Evolutionary conservation across 2,113 vertebrate species (phyloP).

Genomic region (Thamnaconus septentrionalis): DNA sequence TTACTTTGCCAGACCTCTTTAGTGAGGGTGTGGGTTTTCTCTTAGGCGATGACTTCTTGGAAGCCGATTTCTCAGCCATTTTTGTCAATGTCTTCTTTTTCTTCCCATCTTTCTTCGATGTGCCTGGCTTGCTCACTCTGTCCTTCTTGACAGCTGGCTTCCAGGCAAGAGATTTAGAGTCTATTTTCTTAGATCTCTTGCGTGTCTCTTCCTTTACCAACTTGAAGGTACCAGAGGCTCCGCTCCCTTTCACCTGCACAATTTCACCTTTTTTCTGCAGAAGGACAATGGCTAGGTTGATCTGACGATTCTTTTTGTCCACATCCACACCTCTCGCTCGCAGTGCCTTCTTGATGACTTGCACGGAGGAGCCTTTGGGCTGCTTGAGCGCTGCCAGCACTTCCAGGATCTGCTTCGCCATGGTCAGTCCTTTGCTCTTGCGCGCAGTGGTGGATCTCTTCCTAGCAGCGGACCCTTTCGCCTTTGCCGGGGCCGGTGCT

Average conservation of each 20-base stretch:
- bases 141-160: conserved; percentile 9
- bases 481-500: conserved; percentile 23
- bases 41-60: not conserved
- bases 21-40: not conserved
- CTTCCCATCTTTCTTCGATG: no score
- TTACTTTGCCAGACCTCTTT: not conserved
- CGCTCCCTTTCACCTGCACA: conserved; percentile 29
- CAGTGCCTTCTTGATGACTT: conserved; percentile 28
- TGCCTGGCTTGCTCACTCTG: no score
- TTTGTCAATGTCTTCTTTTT: not conserved
- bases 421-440: not conserved
- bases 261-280: not conserved
- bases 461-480: not conserved
- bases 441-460: conserved; percentile 12
- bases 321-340: conserved; percentile 11
- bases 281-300: conserved; percentile 25
- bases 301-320: conserved; percentile 19
- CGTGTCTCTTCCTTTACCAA: conserved; percentile 1
- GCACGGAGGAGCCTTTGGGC: conserved; percentile 12
- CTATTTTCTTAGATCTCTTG: no score
- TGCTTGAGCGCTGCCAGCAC: conserved; percentile 18
- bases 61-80: no score
- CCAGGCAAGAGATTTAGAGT: not conserved
- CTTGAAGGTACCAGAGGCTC: conserved; percentile 42
- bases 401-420: conserved; percentile 6